Evolutionary conservation across 2,888 invertebrate genomes (phyloP).

Genomic region (Anorthoa munda): DNA sequence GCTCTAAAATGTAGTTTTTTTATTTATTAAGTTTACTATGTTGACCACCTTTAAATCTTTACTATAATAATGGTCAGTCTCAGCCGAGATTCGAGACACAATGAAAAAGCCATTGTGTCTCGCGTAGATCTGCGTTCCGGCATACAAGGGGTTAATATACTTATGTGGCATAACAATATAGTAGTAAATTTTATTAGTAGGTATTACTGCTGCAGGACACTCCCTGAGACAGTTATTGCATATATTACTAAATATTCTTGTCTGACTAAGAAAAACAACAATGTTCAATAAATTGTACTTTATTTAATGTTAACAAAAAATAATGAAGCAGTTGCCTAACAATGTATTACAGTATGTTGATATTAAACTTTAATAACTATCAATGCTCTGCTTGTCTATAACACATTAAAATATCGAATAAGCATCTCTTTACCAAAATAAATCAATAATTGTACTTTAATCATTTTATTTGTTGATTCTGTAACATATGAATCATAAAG

Average conservation of each 20-base stretch:
- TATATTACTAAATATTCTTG: not conserved
- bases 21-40: slow-evolving; percentile 15
- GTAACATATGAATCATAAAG: not conserved
- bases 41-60: slow-evolving; percentile 8
- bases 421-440: slow-evolving; percentile 18
- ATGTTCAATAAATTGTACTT: slow-evolving; percentile 40
- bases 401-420: slow-evolving; percentile 4
- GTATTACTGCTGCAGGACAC: slow-evolving; percentile 18
- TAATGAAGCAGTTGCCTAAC: slow-evolving; percentile 10
- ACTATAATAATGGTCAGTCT: slow-evolving; percentile 27
- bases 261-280: slow-evolving; percentile 11
- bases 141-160: too few species aligned
- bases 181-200: slow-evolving; percentile 32
- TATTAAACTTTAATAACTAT: slow-evolving; percentile 27
- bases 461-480: slow-evolving; percentile 12
- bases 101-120: too few species aligned
- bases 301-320: slow-evolving; percentile 48
- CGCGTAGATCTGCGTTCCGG: too few species aligned
- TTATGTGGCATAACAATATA: slow-evolving; percentile 43
- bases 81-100: too few species aligned
- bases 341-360: slow-evolving; percentile 24
- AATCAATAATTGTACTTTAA: not conserved
- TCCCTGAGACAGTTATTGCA: not conserved
- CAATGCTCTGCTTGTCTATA: slow-evolving; percentile 20
- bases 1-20: slow-evolving; percentile 9